Conservation (phyloP, 2,113 vertebrate genomes). For the Helogale parvula region DNA sequence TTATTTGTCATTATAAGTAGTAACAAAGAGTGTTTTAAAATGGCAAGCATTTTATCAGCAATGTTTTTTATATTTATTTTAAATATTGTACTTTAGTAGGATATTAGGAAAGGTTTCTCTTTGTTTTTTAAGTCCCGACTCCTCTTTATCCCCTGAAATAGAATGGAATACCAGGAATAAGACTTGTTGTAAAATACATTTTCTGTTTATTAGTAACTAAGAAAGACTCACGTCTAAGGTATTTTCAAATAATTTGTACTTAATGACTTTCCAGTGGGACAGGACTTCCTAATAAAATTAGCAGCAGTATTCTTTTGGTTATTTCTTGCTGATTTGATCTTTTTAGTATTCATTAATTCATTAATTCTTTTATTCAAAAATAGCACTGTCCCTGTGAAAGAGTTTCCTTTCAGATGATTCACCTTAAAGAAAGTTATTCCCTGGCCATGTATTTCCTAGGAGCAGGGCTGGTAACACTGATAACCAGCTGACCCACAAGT, state of each 20-base stretch:
- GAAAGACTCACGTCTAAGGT: constrained; percentile 36
- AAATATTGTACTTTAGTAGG: not conserved
- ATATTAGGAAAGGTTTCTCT: not conserved
- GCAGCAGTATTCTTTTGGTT: not conserved
- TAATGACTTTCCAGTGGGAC: constrained; percentile 53
- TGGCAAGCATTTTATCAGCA: not conserved
- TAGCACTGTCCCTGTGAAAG: not conserved
- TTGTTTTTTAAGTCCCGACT: not conserved
- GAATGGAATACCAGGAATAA: constrained; percentile 13
- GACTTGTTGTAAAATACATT: constrained; percentile 7
- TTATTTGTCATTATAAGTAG: not conserved
- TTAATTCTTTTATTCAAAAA: constrained; percentile 29
- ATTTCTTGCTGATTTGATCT: not conserved
- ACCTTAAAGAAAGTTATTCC: not conserved
- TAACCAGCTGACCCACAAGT: accelerated
- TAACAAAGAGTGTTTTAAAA: not conserved
- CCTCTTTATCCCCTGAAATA: not conserved
- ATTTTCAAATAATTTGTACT: constrained; percentile 48
- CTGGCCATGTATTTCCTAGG: accelerated
- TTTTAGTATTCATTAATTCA: constrained; percentile 28
- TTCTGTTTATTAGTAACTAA: constrained; percentile 49
- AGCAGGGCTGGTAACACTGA: no score
- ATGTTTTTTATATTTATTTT: not conserved
- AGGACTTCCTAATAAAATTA: constrained; percentile 47
- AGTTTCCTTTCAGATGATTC: not conserved